A percentile compares a stretch with the other conserved stretches of the same genome.
Evolutionary conservation across 2,797 vertebrate genomes (phyloP).

Genomic region (Trachops cirrhosus): DNA sequence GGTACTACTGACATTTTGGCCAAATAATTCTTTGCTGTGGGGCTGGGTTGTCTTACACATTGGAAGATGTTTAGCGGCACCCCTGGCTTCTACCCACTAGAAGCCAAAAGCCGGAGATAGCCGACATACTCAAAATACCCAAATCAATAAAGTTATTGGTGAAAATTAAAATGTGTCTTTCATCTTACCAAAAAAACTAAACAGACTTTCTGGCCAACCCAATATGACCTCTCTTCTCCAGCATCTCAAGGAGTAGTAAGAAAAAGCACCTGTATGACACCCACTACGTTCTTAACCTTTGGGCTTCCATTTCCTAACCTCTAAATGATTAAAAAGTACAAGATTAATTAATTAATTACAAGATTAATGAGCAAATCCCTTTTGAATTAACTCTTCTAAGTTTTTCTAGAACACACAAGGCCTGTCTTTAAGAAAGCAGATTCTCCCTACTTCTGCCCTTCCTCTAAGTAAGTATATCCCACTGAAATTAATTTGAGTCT

Average conservation of each 20-base stretch:
- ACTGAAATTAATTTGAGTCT: slow-evolving; percentile 17
- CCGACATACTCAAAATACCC: neutral
- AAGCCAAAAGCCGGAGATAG: neutral
- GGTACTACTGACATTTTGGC: neutral
- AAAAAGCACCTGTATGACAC: neutral
- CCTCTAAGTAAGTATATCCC: neutral
- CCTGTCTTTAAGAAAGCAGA: neutral
- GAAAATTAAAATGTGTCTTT: neutral
- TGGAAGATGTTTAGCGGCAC: neutral
- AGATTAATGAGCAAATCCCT: slow-evolving; percentile 12
- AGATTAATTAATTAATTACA: neutral
- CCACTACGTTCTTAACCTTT: neutral
- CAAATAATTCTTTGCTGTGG: neutral
- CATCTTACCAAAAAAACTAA: neutral
- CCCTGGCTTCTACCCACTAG: neutral
- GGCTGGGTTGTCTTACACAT: neutral
- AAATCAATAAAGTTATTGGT: neutral
- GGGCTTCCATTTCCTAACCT: neutral
- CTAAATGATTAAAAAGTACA: slow-evolving; percentile 1
- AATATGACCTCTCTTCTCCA: neutral
- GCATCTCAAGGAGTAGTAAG: neutral
- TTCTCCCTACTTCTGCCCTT: neutral
- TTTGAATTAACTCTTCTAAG: slow-evolving; percentile 42
- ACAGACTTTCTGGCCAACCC: neutral
- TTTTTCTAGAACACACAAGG: slow-evolving; percentile 49